Evolutionary conservation across 2,113 vertebrate species (phyloP).

Genomic region (Ctenomys sociabilis): DNA sequence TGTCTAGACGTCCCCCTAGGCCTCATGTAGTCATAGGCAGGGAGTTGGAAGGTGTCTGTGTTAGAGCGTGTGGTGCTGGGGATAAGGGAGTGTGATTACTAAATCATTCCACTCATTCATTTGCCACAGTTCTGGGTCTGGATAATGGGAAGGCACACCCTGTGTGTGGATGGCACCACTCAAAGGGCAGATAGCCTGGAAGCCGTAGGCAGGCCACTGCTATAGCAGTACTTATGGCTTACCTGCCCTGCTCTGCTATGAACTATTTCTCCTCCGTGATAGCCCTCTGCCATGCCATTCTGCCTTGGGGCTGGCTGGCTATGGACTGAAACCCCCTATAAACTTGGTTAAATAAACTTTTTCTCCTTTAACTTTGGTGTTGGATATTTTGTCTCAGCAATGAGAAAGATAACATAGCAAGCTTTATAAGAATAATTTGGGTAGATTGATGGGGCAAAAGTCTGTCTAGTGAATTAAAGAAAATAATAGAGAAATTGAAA

Average conservation of each 20-base stretch:
- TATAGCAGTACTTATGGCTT: not conserved
- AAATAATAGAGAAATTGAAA: constrained; percentile 43
- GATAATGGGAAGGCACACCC: not conserved
- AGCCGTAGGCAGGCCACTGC: not conserved
- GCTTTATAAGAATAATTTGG: constrained; percentile 44
- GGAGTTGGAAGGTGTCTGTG: not conserved
- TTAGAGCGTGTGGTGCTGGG: not conserved
- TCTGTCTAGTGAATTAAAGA: constrained; percentile 29
- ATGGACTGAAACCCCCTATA: not conserved
- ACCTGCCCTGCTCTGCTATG: not conserved
- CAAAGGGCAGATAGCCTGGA: not conserved
- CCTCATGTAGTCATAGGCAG: not conserved
- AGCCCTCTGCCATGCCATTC: not conserved
- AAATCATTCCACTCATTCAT: not conserved
- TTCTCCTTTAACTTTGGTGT: not conserved
- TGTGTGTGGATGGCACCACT: not conserved
- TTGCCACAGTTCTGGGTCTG: not conserved
- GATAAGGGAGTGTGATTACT: not conserved
- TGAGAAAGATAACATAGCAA: not conserved
- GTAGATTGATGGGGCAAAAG: not conserved
- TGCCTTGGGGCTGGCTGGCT: not conserved
- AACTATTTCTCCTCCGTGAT: not conserved
- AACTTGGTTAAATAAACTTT: not conserved
- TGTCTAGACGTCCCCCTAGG: not conserved
- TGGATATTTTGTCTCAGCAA: not conserved